Evolutionary conservation across 2,888 invertebrate genomes (phyloP), one percentile per base, ranked within the genome.

Genomic region (Caenorhabditis uteleia): DNA sequence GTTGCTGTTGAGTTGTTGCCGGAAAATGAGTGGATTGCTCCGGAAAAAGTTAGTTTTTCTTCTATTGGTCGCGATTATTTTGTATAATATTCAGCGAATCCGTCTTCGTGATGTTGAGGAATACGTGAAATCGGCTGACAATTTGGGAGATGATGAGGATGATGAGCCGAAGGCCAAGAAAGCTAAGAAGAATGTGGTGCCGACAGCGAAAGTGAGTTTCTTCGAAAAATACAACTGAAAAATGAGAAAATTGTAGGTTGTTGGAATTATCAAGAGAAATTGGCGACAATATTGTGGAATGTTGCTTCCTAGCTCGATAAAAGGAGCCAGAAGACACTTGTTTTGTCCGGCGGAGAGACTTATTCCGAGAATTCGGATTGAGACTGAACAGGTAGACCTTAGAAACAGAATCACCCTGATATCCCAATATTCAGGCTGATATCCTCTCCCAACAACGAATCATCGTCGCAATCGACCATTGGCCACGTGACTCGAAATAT

Each of bases 281-380:
- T 95, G 97, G 95, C 87, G 95, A 36, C 95, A 95, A 83, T 97
- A 95, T 85, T 98, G 97, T 85, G 98, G 98, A 14, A 93, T 97
- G 75, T 85, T 98, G 53, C 89, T 92, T 84, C 89, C 90, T 0
- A 64, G 75, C 14, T 38, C 54, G 2, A 59, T 79, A 8, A 68
- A 76, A 58, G 77, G 74, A 83, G 83, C 83, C 39, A 84, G 86
- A 1, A 83, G 91, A 21, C 95, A 95, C 83, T 86, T 97, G 2
- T 97, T 98, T 85, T 88, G 93, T 2, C 95, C 98, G 21, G 92
- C 95, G 0, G 95, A 98, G 83, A 89, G 90, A 61, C 90, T 91
- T 73, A 91, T 97, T 59, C 97, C 98, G 0, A 91, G 93, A 84
- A 91, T 98, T 39, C 88, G 95, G 27, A 93, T 98, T 49, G 95